Base-by-base conservation (phyloP, 2,888 invertebrate genomes). In the Gortyna flavago region DNA sequence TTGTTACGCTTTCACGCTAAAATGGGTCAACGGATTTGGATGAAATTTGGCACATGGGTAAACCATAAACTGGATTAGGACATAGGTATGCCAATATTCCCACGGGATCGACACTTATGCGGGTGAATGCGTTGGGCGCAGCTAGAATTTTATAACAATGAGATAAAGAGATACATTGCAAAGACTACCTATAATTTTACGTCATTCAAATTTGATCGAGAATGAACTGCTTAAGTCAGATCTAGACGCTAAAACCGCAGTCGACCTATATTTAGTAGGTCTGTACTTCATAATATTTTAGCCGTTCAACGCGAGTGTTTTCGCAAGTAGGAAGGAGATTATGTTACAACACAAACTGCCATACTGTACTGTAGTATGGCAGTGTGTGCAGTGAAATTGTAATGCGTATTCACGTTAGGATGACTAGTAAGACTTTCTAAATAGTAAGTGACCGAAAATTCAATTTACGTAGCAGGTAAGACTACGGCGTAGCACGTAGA, bases 401-500 rank as follows among this genome's bases (percentile, higher is more conserved):
- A 54, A n/a, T n/a, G 11, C 54, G 4, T 54, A n/a, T 54, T 54
- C 18, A 18, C 0, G 25, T 68, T 48, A 32, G 32, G 25, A 25
- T 9, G 11, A 21, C 11, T 29, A 21, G 41, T 44, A 44, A 29
- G 11, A 21, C 25, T 48, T 32, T 51, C 25, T 48, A 9, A 32
- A 25, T 48, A 48, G 16, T 9, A 51, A 32, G 25, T 21, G 29
- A 38, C 9, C 21, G 8, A 35, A 64, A 29, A 4, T 6, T 13
- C 11, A 59, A 48, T 25, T 16, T n/a, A 0, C 48, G 32, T 74
- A 59, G 41, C 6, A 21, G 32, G 32, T 11, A 38, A 13, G 16
- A 41, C 48, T 80, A 83, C 83, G 77, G 48, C 78, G 77, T 83
- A 70, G 69, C 61, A 16, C 57, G 57, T 25, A 51, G 25, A 29